Conservation (phyloP, 2,888 invertebrate species). For the Therioaphis trifolii region DNA sequence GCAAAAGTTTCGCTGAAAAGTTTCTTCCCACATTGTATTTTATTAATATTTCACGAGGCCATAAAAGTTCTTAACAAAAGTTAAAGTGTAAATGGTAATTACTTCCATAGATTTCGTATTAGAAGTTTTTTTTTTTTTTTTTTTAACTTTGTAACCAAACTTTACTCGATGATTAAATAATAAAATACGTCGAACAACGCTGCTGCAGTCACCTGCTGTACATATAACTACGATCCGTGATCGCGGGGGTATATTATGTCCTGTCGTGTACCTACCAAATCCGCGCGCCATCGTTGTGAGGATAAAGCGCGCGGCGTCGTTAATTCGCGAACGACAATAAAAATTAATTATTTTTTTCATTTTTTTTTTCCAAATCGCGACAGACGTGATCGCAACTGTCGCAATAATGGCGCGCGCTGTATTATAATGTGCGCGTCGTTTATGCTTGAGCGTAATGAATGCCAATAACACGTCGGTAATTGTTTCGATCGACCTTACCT, state of each 20-base stretch:
- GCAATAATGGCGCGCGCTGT: not conserved
- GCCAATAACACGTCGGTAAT: slow-evolving; percentile 12
- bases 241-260: too few relatives aligned
- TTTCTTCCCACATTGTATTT: slow-evolving; percentile 50
- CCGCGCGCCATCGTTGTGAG: too few relatives aligned
- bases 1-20: slow-evolving; percentile 46
- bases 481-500: slow-evolving; percentile 71
- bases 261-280: not conserved
- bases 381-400: slow-evolving; percentile 4
- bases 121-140: slow-evolving; percentile 18
- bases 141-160: not conserved
- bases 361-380: not conserved
- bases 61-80: slow-evolving; percentile 53
- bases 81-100: slow-evolving; percentile 58
- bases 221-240: not conserved
- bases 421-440: not conserved
- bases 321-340: not conserved
- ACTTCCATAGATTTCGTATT: slow-evolving; percentile 30
- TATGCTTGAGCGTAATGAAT: not conserved
- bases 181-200: not conserved
- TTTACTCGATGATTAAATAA: slow-evolving; percentile 40
- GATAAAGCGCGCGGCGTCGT: too few relatives aligned
- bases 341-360: not conserved
- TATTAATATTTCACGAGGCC: slow-evolving; percentile 57
- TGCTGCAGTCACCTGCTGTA: not conserved